A percentile compares a stretch with the other conserved stretches of the same genome.
phyloP scores from a whole-genome alignment of 2,797 vertebrate species.

The Hippopotamyrus pictus region DNA sequence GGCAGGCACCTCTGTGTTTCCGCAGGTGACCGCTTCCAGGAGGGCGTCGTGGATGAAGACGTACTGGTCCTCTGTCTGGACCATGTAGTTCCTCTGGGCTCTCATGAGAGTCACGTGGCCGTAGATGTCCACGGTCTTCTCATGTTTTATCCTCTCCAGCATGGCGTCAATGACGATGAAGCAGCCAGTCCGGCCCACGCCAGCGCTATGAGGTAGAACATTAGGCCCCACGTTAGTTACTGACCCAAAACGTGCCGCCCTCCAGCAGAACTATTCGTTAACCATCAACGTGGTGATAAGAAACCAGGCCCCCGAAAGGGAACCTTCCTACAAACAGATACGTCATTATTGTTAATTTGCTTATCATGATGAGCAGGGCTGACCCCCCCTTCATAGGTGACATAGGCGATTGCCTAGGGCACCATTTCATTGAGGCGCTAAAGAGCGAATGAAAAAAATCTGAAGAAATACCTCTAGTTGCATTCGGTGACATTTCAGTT shows the following conservation, averaged over 20 bases:
- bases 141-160: constrained; percentile 95
- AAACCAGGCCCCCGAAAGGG: background rate
- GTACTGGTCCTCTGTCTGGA: constrained; percentile 98
- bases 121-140: constrained; percentile 95
- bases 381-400: background rate
- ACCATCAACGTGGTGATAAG: background rate
- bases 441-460: background rate
- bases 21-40: constrained; percentile 92
- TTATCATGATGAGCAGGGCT: background rate
- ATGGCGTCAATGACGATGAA: constrained; percentile 98
- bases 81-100: constrained; percentile 99
- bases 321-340: background rate
- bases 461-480: background rate
- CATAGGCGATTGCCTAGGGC: background rate
- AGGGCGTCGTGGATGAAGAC: constrained; percentile 96
- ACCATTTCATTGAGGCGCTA: background rate
- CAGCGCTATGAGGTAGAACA: constrained; percentile 63
- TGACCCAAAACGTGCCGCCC: background rate
- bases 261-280: background rate
- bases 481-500: background rate
- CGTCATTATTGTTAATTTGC: background rate
- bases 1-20: constrained; percentile 96
- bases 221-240: background rate
- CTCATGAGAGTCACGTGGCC: constrained; percentile 98
- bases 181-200: constrained; percentile 94